A percentile compares a stretch with the other conserved stretches of the same genome.
Conservation (phyloP, 2,113 vertebrate genomes). For the Morone saxatilis region DNA sequence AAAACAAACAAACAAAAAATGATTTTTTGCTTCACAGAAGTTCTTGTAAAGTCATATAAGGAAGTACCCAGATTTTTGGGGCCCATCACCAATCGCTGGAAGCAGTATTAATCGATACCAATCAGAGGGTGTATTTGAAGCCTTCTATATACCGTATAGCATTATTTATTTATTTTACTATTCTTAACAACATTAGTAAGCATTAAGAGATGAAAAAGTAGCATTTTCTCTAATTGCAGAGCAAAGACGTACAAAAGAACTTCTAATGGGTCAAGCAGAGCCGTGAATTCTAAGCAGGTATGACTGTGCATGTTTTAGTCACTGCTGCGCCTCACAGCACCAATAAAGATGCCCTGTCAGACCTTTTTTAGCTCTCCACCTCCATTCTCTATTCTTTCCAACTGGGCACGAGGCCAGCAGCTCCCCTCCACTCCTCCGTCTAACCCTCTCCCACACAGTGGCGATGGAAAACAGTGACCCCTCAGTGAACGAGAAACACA, state of each 20-base stretch:
- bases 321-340: constrained; percentile 20
- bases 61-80: too few species aligned
- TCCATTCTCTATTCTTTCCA: constrained; percentile 45
- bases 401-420: constrained; percentile 61
- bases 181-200: too few species aligned
- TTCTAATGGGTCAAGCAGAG: constrained; percentile 1
- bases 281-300: constrained; percentile 44
- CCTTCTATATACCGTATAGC: too few species aligned
- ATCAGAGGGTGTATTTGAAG: too few species aligned
- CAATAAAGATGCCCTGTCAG: constrained; percentile 57
- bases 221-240: neutral
- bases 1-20: too few species aligned
- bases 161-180: too few species aligned
- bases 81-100: too few species aligned
- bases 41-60: too few species aligned
- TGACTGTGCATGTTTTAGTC: constrained; percentile 65
- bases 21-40: too few species aligned
- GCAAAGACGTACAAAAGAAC: neutral
- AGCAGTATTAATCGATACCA: too few species aligned
- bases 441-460: constrained; percentile 61
- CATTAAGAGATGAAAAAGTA: too few species aligned
- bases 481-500: constrained; percentile 49
- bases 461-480: constrained; percentile 74
- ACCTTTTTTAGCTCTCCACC: constrained; percentile 61
- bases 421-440: constrained; percentile 34